Conservation (phyloP, 37 sponge, comb jelly and placozoan species). For the Tethya wilhelma region DNA sequence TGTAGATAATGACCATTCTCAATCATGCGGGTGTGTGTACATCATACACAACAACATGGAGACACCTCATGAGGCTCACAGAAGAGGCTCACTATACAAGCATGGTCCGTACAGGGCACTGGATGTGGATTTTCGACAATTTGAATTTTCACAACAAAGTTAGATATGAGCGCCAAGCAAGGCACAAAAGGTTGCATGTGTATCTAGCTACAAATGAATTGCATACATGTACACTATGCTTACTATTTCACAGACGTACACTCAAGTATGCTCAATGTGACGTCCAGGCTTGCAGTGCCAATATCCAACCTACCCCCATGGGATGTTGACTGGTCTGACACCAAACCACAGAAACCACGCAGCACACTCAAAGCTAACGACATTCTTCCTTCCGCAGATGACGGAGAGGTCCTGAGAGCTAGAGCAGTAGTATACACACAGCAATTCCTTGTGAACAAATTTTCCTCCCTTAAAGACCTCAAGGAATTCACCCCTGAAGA, state of each 20-base stretch:
- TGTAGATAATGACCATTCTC: neutral
- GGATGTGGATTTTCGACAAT: conserved; percentile 16
- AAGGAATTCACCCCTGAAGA: neutral
- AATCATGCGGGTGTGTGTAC: conserved; percentile 12
- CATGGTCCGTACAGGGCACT: neutral
- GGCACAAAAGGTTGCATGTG: too few relatives aligned
- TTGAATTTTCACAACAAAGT: neutral
- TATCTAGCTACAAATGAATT: too few relatives aligned
- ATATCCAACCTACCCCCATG: neutral
- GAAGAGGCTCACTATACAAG: neutral
- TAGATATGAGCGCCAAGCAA: neutral
- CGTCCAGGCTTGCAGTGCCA: conserved; percentile 5
- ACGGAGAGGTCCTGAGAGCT: neutral
- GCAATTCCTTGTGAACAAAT: conserved; percentile 2
- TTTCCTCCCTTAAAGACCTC: neutral
- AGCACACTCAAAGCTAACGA: neutral
- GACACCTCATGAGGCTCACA: neutral
- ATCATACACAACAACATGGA: conserved; percentile 1
- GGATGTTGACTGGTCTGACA: conserved; percentile 18
- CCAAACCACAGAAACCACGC: neutral
- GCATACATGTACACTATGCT: neutral
- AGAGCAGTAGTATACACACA: neutral
- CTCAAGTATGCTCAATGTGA: conserved; percentile 13
- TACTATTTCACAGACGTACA: neutral
- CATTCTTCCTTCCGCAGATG: conserved; percentile 4